These are phyloP conservation scores for Mandrillus leucophaeus DNA, from an alignment of 2,113 vertebrate species.

Conservation along the genomic window DNA sequence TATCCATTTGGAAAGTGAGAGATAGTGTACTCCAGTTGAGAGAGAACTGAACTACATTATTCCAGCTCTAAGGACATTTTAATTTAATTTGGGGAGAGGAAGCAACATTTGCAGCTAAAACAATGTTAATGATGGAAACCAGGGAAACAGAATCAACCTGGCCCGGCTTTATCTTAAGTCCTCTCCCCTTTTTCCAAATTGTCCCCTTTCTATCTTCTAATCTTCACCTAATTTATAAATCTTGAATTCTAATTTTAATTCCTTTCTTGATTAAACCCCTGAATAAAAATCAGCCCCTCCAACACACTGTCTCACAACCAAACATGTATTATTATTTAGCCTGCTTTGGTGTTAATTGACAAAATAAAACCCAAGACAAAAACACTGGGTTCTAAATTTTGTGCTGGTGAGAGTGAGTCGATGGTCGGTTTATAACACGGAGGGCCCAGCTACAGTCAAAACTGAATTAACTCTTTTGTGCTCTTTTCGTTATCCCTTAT, in stretches of 20 bases:
- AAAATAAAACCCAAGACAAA: neutral
- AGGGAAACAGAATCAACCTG: neutral
- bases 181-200: neutral
- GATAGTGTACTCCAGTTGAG: neutral
- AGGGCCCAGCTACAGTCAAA: neutral
- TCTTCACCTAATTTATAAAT: neutral
- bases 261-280: neutral
- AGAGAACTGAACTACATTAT: constrained; percentile 22
- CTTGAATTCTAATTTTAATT: neutral
- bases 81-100: constrained; percentile 48
- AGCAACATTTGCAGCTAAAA: constrained; percentile 11
- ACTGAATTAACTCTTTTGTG: neutral
- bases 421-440: neutral
- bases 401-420: neutral
- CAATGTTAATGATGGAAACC: neutral
- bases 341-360: neutral
- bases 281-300: neutral
- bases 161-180: neutral
- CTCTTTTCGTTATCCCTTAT: neutral
- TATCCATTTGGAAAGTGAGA: constrained; percentile 30
- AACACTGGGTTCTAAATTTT: neutral
- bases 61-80: constrained; percentile 17
- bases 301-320: neutral
- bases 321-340: neutral
- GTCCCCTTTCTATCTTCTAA: neutral